Percentiles rank a stretch among this genome's conserved stretches.
phyloP scores from a whole-genome alignment of 2,888 invertebrate genomes.

The Drosophila paracracens region DNA sequence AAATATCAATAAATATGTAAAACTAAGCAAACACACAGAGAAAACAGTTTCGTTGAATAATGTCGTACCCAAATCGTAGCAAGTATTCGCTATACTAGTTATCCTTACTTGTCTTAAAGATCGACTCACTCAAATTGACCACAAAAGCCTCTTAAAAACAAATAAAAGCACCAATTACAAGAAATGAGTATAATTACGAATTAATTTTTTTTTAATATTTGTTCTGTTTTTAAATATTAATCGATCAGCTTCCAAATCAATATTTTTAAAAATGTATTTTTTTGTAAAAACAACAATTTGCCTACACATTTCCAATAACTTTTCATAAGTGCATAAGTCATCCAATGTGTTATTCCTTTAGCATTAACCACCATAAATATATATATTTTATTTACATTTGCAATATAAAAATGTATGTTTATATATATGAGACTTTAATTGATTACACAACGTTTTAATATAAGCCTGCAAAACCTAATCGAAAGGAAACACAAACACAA shows the following conservation, averaged over 20 bases:
- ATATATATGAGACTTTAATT: background rate
- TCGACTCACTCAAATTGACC: background rate
- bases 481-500: slow-evolving; percentile 14
- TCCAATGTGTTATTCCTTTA: background rate
- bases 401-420: background rate
- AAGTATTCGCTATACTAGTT: background rate
- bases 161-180: rapidly evolving
- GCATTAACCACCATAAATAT: background rate
- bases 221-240: too few species aligned
- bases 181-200: background rate
- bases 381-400: background rate
- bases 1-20: background rate
- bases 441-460: background rate
- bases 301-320: too few species aligned
- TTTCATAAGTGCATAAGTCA: background rate
- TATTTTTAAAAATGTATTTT: too few species aligned
- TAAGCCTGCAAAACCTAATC: background rate
- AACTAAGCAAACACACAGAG: background rate
- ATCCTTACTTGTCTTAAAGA: too few species aligned
- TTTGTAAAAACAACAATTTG: too few species aligned
- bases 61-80: background rate
- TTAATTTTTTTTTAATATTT: background rate
- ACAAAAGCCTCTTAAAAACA: background rate
- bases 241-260: too few species aligned
- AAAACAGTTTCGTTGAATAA: background rate